Evolutionary conservation across 2,888 invertebrate genomes (phyloP), one percentile per base, ranked within the genome.

Genomic region (Ceramica pisi): DNA sequence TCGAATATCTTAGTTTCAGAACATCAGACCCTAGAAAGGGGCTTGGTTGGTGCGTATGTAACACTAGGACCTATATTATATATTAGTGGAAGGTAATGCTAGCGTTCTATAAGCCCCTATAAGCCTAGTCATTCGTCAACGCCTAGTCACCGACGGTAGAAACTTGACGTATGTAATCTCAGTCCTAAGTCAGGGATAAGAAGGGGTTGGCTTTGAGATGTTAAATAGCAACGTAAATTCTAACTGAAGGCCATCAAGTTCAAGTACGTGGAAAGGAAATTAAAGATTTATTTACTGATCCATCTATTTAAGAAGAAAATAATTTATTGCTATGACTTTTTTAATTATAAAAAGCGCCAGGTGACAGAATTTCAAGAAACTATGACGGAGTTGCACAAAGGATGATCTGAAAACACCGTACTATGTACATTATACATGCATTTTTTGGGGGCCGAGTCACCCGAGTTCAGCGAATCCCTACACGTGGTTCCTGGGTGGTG

Each of bases 61-160:
- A 41, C 8, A 31, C 4, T 55, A 48, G 44, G 14, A 59, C 53
- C 53, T 75, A 78, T 55, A 59, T 48, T 67, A n/a, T 55, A 68
- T 48, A 63, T 68, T 67, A 78, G 73, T 68, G 61, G 59, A 44
- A 66, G 80, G 65, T 80, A 67, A 77, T 73, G 80, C 48, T 68
- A 77, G 66, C 66, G 61, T 67, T 63, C 72, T 80, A 66, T 82
- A 80, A 80, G 66, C 80, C 60, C 57, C 1, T 68, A 50, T 81
- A 81, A 81, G 77, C 82, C 66, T 71, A 84, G 84, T 79, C 75
- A 83, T 84, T 84, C 81, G 79, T 83, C 82, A 83, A 71, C 81
- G 78, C 75, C 75, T 76, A 82, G 75, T 83, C 69, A 83, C 81
- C 51, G 70, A 70, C 65, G 67, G 69, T 66, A 67, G 74, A 63